Percentiles rank a stretch among this genome's conserved stretches.
Conservation (phyloP, 2,888 invertebrate genomes). For the Ornithoptera priamus region DNA sequence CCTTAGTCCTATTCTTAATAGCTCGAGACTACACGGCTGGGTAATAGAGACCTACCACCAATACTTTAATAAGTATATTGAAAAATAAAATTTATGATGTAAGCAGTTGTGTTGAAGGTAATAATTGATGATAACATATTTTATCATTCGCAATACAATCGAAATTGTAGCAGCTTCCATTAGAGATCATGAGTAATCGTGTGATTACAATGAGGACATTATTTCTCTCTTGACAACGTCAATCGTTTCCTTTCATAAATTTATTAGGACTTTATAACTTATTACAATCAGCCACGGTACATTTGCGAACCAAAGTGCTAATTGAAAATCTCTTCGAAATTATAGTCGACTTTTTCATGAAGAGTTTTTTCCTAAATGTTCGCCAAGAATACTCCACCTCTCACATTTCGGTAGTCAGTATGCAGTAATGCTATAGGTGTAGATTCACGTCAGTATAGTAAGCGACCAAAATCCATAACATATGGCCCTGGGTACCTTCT, state of each 20-base stretch:
- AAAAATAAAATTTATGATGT: not conserved
- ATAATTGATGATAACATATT: not conserved
- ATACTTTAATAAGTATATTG: no score
- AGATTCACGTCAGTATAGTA: no score
- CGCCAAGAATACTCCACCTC: no score
- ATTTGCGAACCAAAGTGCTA: constrained; percentile 6
- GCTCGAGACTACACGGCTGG: no score
- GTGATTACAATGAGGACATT: constrained; percentile 26
- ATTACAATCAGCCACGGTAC: constrained; percentile 27
- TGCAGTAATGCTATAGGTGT: no score
- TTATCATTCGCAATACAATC: not conserved
- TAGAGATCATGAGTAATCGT: constrained; percentile 14
- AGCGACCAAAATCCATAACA: no score
- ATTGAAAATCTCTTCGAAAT: not conserved
- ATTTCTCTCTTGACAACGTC: constrained; percentile 19
- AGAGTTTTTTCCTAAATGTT: not conserved
- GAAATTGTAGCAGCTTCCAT: not conserved
- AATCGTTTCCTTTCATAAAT: constrained; percentile 29
- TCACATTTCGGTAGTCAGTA: no score
- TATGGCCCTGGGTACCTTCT: no score
- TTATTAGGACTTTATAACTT: constrained; percentile 28
- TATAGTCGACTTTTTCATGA: not conserved
- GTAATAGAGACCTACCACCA: no score
- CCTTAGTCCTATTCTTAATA: no score
- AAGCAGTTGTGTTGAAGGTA: not conserved